These are phyloP conservation scores for Pyrrhia umbra DNA, from an alignment of 2,888 invertebrate species.

Conservation along the genomic window DNA sequence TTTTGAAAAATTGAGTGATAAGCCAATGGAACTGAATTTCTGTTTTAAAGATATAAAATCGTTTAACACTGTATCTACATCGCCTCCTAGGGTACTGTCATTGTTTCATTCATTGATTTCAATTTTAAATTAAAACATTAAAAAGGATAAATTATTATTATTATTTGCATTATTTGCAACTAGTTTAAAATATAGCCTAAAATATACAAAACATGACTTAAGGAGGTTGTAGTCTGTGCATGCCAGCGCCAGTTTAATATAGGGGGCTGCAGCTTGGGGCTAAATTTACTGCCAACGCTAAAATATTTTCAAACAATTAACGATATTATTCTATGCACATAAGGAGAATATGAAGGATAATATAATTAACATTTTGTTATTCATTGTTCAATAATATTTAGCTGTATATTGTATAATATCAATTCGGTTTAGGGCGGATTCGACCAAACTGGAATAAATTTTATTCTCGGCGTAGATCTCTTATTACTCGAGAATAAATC, in stretches of 20 bases:
- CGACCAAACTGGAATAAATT: too few relatives aligned
- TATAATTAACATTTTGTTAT: slow-evolving; percentile 37
- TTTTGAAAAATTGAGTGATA: too few relatives aligned
- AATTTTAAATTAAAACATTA: too few relatives aligned
- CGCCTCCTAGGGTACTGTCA: too few relatives aligned
- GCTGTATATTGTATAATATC: not conserved
- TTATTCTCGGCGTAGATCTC: too few relatives aligned
- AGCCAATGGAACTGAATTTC: too few relatives aligned
- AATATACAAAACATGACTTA: slow-evolving; percentile 10
- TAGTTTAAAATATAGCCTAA: not conserved
- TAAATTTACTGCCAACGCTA: slow-evolving; percentile 55
- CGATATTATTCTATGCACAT: slow-evolving; percentile 32
- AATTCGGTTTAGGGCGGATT: too few relatives aligned
- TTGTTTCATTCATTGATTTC: too few relatives aligned
- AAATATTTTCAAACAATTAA: slow-evolving; percentile 43
- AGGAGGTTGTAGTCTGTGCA: not conserved
- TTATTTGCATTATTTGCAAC: not conserved
- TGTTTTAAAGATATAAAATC: too few relatives aligned
- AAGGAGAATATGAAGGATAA: slow-evolving; percentile 28
- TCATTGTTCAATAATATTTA: slow-evolving; percentile 16
- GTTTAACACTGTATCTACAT: too few relatives aligned
- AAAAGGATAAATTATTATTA: too few relatives aligned
- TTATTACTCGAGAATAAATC: too few relatives aligned
- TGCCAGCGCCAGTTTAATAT: slow-evolving; percentile 19
- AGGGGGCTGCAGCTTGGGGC: slow-evolving; percentile 26